Evolutionary conservation across 2,888 invertebrate species (phyloP).

Genomic region (Tortrix viridana): DNA sequence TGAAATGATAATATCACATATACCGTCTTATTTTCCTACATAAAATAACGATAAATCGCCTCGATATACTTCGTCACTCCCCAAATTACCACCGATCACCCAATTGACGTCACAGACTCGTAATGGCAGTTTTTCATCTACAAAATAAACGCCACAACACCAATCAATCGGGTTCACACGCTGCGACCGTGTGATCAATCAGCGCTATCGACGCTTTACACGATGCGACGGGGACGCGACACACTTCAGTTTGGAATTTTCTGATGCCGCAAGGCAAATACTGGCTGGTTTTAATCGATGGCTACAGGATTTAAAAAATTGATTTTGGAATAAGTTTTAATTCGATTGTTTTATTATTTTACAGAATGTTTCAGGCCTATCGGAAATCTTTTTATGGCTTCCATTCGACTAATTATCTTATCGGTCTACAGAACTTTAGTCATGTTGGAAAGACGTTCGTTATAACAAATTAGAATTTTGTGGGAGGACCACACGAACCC

Average conservation of each 20-base stretch:
- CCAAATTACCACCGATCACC: constrained; percentile 13
- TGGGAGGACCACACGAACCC: no score
- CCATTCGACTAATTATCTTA: no score
- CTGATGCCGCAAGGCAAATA: constrained; percentile 26
- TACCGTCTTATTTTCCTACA: no score
- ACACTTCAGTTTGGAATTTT: constrained; percentile 31
- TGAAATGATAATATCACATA: no score
- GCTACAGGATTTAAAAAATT: constrained; percentile 9
- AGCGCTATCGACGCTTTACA: constrained; percentile 46
- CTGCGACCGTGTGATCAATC: constrained; percentile 47
- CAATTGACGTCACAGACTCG: constrained; percentile 11
- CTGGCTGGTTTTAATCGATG: constrained; percentile 27
- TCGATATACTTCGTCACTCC: not conserved
- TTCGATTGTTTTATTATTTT: no score
- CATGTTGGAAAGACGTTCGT: no score
- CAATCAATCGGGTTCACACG: constrained; percentile 45
- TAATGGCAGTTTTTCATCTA: constrained; percentile 36
- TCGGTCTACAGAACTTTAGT: no score
- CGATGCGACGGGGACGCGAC: constrained; percentile 34
- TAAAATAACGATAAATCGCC: not conserved
- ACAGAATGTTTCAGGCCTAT: no score
- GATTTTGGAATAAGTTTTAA: not conserved
- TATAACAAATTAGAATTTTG: no score
- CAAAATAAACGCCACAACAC: constrained; percentile 37
- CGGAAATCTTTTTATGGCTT: no score